Conservation (phyloP, 2,797 vertebrate species). For the Channallabes apus region DNA sequence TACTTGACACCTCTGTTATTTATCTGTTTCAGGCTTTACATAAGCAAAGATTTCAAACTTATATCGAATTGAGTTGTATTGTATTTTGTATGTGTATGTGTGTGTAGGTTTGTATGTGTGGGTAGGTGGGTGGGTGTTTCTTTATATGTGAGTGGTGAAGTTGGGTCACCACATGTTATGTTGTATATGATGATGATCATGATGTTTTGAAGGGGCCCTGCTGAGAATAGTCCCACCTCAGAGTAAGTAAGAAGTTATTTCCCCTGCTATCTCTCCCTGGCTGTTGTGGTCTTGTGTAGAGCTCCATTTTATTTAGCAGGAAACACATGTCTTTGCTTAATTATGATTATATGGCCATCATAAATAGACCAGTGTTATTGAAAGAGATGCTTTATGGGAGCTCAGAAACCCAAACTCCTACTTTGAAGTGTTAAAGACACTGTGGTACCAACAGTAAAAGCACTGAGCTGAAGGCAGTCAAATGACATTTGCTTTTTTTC, state of each 20-base stretch:
- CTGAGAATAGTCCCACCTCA: conserved; percentile 6
- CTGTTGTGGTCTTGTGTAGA: conserved; percentile 13
- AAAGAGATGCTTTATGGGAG: conserved; percentile 73
- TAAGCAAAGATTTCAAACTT: neutral
- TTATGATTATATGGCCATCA: conserved; percentile 75
- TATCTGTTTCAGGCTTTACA: neutral
- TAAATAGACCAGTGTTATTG: conserved; percentile 74
- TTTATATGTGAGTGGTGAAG: neutral
- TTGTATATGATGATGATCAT: neutral
- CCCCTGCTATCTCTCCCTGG: conserved; percentile 21
- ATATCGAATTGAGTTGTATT: neutral
- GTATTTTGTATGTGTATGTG: neutral
- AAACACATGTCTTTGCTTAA: conserved; percentile 76
- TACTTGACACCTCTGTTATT: too few relatives aligned
- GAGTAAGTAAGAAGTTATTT: conserved; percentile 11
- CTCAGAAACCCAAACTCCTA: conserved; percentile 69
- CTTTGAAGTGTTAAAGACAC: conserved; percentile 76
- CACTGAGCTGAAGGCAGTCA: conserved; percentile 61
- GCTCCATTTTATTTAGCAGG: conserved; percentile 44
- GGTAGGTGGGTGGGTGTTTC: neutral
- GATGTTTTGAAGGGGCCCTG: conserved; percentile 14
- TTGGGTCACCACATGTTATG: neutral
- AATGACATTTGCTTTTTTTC: conserved; percentile 69
- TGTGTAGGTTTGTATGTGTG: neutral
- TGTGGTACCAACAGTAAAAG: conserved; percentile 63